Conservation (phyloP, 2,888 invertebrate genomes). For the Agonopterix alstromeriana region DNA sequence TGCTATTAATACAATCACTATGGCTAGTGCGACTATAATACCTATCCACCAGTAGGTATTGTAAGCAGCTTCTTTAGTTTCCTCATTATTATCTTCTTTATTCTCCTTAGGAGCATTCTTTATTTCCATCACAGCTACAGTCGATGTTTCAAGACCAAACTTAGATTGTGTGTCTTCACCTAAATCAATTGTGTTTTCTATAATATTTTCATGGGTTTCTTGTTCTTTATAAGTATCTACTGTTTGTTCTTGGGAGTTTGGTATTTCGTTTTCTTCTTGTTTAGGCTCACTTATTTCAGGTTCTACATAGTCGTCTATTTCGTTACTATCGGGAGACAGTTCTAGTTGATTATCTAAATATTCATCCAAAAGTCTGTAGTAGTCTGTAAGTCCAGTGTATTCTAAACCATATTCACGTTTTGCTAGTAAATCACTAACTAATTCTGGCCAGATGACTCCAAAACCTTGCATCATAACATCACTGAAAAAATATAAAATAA, state of each 20-base stretch:
- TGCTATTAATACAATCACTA: conserved; percentile 55
- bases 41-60: conserved; percentile 72
- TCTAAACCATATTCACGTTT: conserved; percentile 66
- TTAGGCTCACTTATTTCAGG: conserved; percentile 30
- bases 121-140: conserved; percentile 64
- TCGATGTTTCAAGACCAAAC: conserved; percentile 48
- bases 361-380: conserved; percentile 73
- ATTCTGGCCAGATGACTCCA: conserved; percentile 60
- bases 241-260: conserved; percentile 18
- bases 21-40: conserved; percentile 57
- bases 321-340: conserved; percentile 32
- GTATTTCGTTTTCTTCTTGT: conserved; percentile 44
- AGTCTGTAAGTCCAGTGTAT: conserved; percentile 68
- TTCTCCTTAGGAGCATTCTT: conserved; percentile 52
- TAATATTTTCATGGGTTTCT: conserved; percentile 23
- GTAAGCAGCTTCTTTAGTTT: conserved; percentile 57
- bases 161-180: conserved; percentile 45
- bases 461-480: conserved; percentile 65
- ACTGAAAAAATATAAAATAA: conserved; percentile 29
- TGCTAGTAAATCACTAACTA: conserved; percentile 64
- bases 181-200: conserved; percentile 50
- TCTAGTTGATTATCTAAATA: conserved; percentile 71
- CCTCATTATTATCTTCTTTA: conserved; percentile 25
- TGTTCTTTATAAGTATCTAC: conserved; percentile 22
- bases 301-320: conserved; percentile 51